phyloP scores from a whole-genome alignment of 2,888 invertebrate genomes.

The Sinodicranocentrus sp. region DNA sequence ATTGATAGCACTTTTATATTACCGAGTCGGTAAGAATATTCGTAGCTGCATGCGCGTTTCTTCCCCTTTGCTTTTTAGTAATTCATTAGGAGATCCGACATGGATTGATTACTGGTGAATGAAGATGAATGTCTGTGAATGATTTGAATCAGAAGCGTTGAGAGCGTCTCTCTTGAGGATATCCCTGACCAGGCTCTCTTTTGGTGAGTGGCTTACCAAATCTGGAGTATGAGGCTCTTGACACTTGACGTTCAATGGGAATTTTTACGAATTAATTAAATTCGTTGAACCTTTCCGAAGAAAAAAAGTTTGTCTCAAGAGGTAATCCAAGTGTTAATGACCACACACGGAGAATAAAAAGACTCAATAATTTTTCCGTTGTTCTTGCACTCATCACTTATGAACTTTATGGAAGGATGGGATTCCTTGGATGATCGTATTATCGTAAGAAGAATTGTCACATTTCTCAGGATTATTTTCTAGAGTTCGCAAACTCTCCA shows the following conservation, averaged over 20 bases:
- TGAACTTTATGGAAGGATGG: background rate
- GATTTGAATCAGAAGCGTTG: background rate
- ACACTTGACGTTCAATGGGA: background rate
- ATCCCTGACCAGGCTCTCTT: constrained; percentile 33
- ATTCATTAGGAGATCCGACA: constrained; percentile 32
- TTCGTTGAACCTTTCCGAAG: too few relatives aligned
- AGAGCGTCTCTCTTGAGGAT: too few relatives aligned
- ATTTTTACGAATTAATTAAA: constrained; percentile 8
- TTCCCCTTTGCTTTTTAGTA: background rate
- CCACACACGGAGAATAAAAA: constrained; percentile 9
- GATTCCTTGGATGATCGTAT: background rate
- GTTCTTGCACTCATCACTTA: constrained; percentile 8
- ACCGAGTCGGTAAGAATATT: background rate
- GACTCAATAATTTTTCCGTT: constrained; percentile 16
- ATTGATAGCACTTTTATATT: constrained; percentile 10
- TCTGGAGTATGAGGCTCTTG: constrained; percentile 28
- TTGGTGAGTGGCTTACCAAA: too few relatives aligned
- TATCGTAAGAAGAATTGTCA: background rate
- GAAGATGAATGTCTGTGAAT: background rate
- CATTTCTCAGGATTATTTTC: constrained; percentile 11
- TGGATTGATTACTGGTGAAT: constrained; percentile 44
- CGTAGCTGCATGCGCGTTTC: background rate
- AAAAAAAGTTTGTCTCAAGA: too few relatives aligned
- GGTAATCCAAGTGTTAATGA: constrained; percentile 23
- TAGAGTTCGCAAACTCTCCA: background rate